These are phyloP conservation scores for Leptinotarsa juncta DNA, from an alignment of 2,888 invertebrate genomes.

Conservation along the genomic window DNA sequence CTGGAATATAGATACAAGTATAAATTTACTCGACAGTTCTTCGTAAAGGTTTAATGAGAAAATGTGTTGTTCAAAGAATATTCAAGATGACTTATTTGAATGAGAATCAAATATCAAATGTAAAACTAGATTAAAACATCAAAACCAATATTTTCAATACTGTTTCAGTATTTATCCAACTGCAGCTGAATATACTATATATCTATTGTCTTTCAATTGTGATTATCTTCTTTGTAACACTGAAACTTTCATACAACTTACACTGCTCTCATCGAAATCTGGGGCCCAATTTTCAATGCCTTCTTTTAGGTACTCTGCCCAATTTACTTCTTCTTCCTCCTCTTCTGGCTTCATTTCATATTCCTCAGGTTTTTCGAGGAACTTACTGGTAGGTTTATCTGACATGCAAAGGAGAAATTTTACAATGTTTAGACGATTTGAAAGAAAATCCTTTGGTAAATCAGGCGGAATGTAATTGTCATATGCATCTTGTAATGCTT, in stretches of 20 bases:
- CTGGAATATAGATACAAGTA: no score
- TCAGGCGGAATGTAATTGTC: slow-evolving; percentile 53
- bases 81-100: no score
- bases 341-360: slow-evolving; percentile 55
- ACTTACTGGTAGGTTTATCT: slow-evolving; percentile 59
- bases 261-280: slow-evolving; percentile 50
- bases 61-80: no score
- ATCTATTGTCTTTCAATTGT: background rate
- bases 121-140: background rate
- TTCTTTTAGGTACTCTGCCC: slow-evolving; percentile 67
- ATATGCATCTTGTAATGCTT: slow-evolving; percentile 54
- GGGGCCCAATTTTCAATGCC: slow-evolving; percentile 59
- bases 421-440: slow-evolving; percentile 55
- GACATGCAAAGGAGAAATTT: slow-evolving; percentile 61
- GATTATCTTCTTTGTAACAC: background rate
- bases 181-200: no score
- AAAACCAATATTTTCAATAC: no score
- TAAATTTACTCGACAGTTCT: no score
- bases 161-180: no score
- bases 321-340: slow-evolving; percentile 65
- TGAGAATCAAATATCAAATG: no score
- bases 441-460: slow-evolving; percentile 51
- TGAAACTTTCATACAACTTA: slow-evolving; percentile 33
- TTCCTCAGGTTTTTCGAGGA: slow-evolving; percentile 54
- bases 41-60: no score